phyloP scores from a whole-genome alignment of 2,888 invertebrate genomes.

The Temnothorax rugatulus region DNA sequence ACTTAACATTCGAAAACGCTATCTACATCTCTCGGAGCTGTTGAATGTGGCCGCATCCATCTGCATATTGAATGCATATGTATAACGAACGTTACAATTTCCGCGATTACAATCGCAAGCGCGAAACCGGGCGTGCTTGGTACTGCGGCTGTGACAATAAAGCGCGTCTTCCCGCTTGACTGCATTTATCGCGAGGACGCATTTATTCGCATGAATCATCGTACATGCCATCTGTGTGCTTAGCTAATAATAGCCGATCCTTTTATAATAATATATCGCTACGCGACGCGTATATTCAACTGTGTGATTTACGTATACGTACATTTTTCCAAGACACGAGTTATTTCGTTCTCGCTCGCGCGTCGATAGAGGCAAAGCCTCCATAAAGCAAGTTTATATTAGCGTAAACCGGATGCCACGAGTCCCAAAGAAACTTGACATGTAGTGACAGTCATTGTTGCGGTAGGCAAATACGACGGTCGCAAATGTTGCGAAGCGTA shows the following conservation, averaged over 20 bases:
- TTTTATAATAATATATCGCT: slow-evolving; percentile 62
- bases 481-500: slow-evolving; percentile 6
- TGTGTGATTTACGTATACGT: slow-evolving; percentile 15
- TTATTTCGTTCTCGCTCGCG: neutral
- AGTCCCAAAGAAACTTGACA: slow-evolving; percentile 61
- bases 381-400: slow-evolving; percentile 37
- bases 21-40: neutral
- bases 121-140: slow-evolving; percentile 7
- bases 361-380: neutral
- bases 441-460: slow-evolving; percentile 40
- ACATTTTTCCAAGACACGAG: neutral
- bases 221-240: slow-evolving; percentile 65
- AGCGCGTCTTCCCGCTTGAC: slow-evolving; percentile 61
- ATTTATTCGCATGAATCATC: slow-evolving; percentile 70
- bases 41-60: neutral
- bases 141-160: slow-evolving; percentile 55
- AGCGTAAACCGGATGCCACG: slow-evolving; percentile 59
- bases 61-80: slow-evolving; percentile 10
- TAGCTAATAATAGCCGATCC: slow-evolving; percentile 70
- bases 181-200: slow-evolving; percentile 67
- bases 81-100: slow-evolving; percentile 51
- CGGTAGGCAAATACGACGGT: slow-evolving; percentile 1
- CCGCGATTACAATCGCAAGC: slow-evolving; percentile 16
- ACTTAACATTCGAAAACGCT: neutral
- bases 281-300: neutral